Evolutionary conservation across 2,113 vertebrate species (phyloP), one percentile per base, ranked within the genome.

Genomic region (Gallinago paraguaiae): DNA sequence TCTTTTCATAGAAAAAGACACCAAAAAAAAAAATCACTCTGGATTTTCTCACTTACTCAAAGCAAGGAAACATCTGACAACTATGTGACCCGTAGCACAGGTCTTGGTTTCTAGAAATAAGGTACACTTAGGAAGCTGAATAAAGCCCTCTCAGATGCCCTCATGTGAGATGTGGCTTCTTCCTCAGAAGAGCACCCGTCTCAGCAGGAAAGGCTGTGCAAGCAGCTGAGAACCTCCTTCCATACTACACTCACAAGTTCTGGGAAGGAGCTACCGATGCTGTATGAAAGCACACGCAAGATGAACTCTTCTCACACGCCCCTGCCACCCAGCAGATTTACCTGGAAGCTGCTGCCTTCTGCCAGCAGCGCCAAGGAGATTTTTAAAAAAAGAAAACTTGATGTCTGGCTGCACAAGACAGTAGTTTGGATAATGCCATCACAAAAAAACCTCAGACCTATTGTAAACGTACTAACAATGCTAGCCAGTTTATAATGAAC

Each of bases 31-130:
- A 50, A 33, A 17, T 17, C 67, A 39, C 41, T 10, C n/a, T 17
- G 45, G 39, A 83, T 48, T 60, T 78, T 59, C 63, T 46, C 43
- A 33, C 24, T 56, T 20, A 39, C 28, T 78, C n/a, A 78, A 81
- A 68, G 70, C 59, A 37, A 43, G 35, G 76, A 72, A 90, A 45
- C 16, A 45, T n/a, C 53, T 30, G 18, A 90, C 1, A 1, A 69
- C 43, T 77, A 50, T 1, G 1, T 0, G 0, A 50, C 59, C 37
- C 28, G 23, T 28, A 65, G n/a, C 0, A 0, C 50, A 91, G 46
- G 53, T 60, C 30, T n/a, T 39, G 22, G 61, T 60, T 82, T 76
- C 77, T 48, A 84, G 12, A 75, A 89, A 50, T 2, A 6, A 81
- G 13, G 19, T 43, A 50, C 22, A 6, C 43, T 41, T 75, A 22